Percentiles rank a stretch among this genome's conserved stretches.
Evolutionary conservation across 2,113 vertebrate species (phyloP).

Genomic region (Gnathonemus echidnorhynchus): DNA sequence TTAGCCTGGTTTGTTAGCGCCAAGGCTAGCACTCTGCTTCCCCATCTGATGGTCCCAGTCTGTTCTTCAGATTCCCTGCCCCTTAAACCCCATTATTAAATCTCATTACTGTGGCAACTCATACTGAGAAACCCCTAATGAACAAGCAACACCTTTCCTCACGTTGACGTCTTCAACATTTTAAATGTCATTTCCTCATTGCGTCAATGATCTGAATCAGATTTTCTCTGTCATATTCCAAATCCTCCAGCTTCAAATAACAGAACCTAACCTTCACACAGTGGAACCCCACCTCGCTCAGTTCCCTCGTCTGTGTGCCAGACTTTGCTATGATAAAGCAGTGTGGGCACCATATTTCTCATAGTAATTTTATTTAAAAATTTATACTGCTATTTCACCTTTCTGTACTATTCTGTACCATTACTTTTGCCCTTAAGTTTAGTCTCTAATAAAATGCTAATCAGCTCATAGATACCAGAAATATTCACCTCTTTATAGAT

Average conservation of each 20-base stretch:
- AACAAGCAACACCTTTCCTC: neutral
- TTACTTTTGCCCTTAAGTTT: neutral
- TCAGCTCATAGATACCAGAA: neutral
- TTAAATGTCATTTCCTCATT: neutral
- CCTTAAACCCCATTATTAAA: neutral
- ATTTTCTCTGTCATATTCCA: neutral
- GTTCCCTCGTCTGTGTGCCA: neutral
- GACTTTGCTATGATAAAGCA: neutral
- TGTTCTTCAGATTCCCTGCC: neutral
- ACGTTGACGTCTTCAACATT: neutral
- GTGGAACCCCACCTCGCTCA: neutral
- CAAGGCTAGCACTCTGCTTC: neutral
- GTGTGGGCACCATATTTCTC: neutral
- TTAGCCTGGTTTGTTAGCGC: neutral
- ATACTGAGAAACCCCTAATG: neutral
- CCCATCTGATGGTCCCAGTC: neutral
- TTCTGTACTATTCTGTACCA: neutral
- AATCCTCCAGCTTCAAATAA: neutral
- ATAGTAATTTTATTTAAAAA: too few relatives aligned
- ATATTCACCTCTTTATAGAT: neutral
- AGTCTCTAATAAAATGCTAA: neutral
- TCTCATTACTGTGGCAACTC: neutral
- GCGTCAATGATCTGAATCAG: neutral
- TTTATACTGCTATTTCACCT: neutral
- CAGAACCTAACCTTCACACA: neutral